A percentile compares a stretch with the other conserved stretches of the same genome.
Evolutionary conservation across 2,888 invertebrate genomes (phyloP).

Genomic region (Cerceris rybyensis): DNA sequence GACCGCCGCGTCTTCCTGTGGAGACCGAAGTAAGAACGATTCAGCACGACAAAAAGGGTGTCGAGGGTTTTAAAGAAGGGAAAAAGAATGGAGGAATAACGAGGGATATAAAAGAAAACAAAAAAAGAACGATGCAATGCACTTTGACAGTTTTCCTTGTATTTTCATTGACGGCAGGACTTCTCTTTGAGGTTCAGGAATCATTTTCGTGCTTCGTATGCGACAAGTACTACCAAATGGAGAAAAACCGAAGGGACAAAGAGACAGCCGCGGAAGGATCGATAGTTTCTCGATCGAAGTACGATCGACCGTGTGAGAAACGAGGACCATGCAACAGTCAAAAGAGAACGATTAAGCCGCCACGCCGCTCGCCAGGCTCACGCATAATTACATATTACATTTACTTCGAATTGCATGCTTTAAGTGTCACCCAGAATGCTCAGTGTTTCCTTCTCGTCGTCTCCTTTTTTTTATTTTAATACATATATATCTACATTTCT

Average conservation of each 20-base stretch:
- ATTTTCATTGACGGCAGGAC: too few species aligned
- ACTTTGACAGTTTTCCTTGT: neutral
- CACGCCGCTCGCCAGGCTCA: constrained; percentile 68
- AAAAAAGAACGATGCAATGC: neutral
- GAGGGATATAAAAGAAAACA: too few species aligned
- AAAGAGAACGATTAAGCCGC: constrained; percentile 61
- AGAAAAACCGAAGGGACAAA: neutral
- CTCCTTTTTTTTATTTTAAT: constrained; percentile 46
- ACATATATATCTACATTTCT: too few species aligned
- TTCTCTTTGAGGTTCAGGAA: too few species aligned
- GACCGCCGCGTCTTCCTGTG: constrained; percentile 35
- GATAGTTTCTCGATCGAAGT: neutral
- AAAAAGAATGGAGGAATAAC: neutral
- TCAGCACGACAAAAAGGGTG: constrained; percentile 13
- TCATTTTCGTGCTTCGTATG: too few species aligned
- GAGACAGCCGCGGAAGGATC: neutral
- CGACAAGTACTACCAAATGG: neutral
- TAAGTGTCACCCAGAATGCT: constrained; percentile 81
- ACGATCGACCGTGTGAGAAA: constrained; percentile 35
- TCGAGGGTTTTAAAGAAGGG: neutral
- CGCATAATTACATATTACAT: constrained; percentile 70
- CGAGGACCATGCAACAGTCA: constrained; percentile 31
- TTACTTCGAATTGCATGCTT: constrained; percentile 80
- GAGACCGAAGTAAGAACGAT: constrained; percentile 67
- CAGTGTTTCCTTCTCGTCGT: constrained; percentile 79